Conservation (phyloP, 53 echinoderm and acorn worm genomes). For the Patiria pectinifera region DNA sequence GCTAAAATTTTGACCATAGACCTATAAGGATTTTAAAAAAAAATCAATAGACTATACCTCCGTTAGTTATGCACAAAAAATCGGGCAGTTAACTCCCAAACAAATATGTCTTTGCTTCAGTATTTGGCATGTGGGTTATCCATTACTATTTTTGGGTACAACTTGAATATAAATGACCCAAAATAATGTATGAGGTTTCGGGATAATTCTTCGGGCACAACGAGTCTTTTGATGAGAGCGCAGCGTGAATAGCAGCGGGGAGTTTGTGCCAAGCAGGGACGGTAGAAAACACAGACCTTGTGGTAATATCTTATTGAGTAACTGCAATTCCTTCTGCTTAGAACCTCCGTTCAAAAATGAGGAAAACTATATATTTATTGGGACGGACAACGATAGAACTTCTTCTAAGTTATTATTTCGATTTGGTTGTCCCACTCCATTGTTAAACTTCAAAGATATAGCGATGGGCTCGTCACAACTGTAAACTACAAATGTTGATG, state of each 20-base stretch:
- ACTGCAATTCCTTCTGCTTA: not conserved
- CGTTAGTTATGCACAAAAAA: not conserved
- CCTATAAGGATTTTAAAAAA: no score
- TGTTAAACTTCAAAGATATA: no score
- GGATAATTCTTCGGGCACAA: not conserved
- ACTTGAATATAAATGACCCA: not conserved
- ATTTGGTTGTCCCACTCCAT: no score
- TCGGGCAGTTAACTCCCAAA: not conserved
- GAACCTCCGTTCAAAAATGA: no score
- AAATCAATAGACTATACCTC: no score
- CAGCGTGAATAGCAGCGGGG: not conserved
- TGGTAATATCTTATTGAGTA: not conserved
- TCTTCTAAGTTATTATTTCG: no score
- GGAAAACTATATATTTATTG: no score
- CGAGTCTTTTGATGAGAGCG: not conserved
- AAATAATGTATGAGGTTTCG: not conserved
- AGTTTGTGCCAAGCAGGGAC: not conserved
- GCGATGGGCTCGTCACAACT: no score
- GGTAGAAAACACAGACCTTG: not conserved
- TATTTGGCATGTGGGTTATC: slow-evolving; percentile 1
- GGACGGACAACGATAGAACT: no score
- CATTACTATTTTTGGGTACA: not conserved
- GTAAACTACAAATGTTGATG: no score
- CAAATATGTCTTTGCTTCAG: not conserved
- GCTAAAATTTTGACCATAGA: not conserved